phyloP scores from a whole-genome alignment of 2,888 invertebrate genomes.

The Mesorhabditis sp. region DNA sequence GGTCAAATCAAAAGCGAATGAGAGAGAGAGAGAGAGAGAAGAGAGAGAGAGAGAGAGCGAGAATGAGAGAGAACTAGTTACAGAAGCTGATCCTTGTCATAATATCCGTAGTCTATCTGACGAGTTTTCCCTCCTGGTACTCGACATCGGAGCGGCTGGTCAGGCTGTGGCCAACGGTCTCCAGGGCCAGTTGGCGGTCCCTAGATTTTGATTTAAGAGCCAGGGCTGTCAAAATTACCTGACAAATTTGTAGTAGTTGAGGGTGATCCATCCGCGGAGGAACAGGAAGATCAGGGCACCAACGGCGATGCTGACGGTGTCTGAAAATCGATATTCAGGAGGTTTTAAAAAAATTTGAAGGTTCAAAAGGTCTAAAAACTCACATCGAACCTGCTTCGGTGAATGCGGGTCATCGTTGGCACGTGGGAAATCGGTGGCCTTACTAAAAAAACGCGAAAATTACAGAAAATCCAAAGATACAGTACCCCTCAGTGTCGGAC shows the following conservation, averaged over 20 bases:
- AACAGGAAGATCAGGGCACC: background rate
- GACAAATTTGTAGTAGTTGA: conserved; percentile 2
- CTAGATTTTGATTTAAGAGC: background rate
- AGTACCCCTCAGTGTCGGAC: background rate
- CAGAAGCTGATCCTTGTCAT: no score
- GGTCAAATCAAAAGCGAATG: no score
- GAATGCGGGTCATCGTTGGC: background rate
- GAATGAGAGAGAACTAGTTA: no score
- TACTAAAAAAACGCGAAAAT: background rate
- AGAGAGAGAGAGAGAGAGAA: no score
- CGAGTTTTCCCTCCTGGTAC: conserved; percentile 2
- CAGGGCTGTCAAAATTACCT: background rate
- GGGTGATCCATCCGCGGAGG: conserved; percentile 6
- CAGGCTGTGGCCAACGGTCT: background rate
- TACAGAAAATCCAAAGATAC: no score
- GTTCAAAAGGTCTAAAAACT: background rate
- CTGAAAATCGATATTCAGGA: no score
- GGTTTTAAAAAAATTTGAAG: background rate
- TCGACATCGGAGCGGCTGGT: background rate
- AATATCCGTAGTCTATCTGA: background rate
- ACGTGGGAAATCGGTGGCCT: background rate
- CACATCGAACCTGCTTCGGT: background rate
- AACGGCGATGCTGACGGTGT: background rate
- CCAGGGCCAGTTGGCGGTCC: background rate
- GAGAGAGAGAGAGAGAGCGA: no score